Evolutionary conservation across 2,113 vertebrate genomes (phyloP), one percentile per base, ranked within the genome.

Genomic region (Sturnira hondurensis): DNA sequence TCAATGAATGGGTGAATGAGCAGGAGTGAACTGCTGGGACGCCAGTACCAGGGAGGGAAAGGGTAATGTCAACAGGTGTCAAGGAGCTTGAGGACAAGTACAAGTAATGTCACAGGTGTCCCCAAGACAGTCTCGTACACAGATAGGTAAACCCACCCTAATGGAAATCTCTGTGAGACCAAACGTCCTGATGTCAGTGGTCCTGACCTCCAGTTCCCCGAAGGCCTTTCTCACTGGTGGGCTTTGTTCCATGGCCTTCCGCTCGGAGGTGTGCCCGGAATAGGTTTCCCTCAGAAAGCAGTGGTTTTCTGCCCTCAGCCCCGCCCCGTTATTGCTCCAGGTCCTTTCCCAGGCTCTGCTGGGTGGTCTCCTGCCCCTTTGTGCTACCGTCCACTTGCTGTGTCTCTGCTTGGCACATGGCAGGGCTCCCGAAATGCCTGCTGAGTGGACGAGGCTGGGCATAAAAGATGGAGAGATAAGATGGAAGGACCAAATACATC

Each of bases 381-480:
- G 56, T 24, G 24, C 50, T n/a, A 17, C 14, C 1, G 0, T 41
- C 52, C 43, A 24, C 68, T 31, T 0, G 0, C 58, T 58, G 16
- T 7, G 0, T 71, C 26, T 61, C 68, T 71, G 52, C 0, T 31
- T 31, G 3, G 41, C 74, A 54, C 14, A 3, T 31, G 36, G 31
- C 45, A 19, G 89, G n/a, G 71, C 17, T 31, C 17, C 36, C 65
- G 33, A 63, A 95, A 85, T 11, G 85, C 65, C 56, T 45, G n/a
- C 0, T 89, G 28, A 86, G 33, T 24, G 47, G 36, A 81, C 22
- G 67, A 67, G n/a, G 43, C 54, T 67, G 28, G 20, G n/a, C 43
- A 22, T 61, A 31, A 31, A 61, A 63, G 9, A 0, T 28, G 65
- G 14, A 63, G 50, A 2, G 2, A n/a, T 31, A n/a, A 65, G 58